A percentile compares a stretch with the other conserved stretches of the same genome.
phyloP scores from a whole-genome alignment of 2,797 vertebrate species.

The Gallinago solitaria region DNA sequence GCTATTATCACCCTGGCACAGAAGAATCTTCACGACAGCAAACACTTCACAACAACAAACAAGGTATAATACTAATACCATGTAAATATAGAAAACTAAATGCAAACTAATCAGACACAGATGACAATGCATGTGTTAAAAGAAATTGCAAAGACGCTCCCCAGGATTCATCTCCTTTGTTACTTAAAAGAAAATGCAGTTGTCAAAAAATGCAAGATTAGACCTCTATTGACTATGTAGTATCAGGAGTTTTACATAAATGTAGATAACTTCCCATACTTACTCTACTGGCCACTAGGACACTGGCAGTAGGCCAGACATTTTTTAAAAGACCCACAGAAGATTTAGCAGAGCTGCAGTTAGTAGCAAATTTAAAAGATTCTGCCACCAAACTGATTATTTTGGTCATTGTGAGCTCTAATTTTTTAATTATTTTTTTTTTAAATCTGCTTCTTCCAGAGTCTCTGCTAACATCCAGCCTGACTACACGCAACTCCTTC shows the following conservation, averaged over 20 bases:
- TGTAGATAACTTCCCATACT: not conserved
- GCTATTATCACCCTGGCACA: not conserved
- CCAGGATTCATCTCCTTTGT: not conserved
- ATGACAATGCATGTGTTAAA: not conserved
- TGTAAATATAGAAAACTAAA: not conserved
- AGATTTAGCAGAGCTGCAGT: not conserved
- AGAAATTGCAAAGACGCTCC: not conserved
- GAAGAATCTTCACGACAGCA: not conserved
- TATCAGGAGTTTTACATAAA: not conserved
- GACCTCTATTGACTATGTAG: not conserved
- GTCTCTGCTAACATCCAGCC: slow-evolving; percentile 80
- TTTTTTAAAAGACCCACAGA: not conserved
- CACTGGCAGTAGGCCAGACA: not conserved
- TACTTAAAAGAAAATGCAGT: not conserved
- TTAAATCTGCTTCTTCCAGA: slow-evolving; percentile 75
- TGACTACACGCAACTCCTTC: slow-evolving; percentile 82
- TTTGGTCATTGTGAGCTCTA: not conserved
- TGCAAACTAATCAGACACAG: not conserved
- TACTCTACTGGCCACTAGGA: not conserved
- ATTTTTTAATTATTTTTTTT: not conserved
- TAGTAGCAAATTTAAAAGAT: not conserved
- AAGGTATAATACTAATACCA: not conserved
- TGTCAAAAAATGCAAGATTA: not conserved
- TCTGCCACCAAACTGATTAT: not conserved
- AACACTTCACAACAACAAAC: not conserved